Conservation (phyloP, 1,140 invertebrate species). For the Aplysia californica region DNA sequence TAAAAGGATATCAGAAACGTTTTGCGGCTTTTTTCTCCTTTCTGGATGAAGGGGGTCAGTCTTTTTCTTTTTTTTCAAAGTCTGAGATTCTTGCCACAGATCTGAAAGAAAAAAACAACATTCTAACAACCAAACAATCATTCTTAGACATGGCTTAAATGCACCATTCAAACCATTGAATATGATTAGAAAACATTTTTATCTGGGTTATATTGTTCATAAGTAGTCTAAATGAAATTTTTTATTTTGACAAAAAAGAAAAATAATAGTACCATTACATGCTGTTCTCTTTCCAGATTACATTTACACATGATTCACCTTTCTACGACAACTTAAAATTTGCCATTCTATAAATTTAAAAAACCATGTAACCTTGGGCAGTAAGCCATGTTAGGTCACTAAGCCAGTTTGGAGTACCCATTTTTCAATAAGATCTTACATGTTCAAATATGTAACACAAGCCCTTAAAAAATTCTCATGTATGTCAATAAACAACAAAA, state of each 20-base stretch:
- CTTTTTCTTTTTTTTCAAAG: constrained; percentile 66
- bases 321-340: too few relatives aligned
- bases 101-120: constrained; percentile 47
- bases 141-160: not conserved
- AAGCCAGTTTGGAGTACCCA: too few relatives aligned
- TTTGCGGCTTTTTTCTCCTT: constrained; percentile 81
- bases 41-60: constrained; percentile 68
- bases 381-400: too few relatives aligned
- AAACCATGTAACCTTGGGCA: too few relatives aligned
- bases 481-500: too few relatives aligned
- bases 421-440: too few relatives aligned
- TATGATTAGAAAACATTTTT: not conserved
- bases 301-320: too few relatives aligned
- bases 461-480: too few relatives aligned
- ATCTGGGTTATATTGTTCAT: not conserved
- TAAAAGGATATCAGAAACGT: constrained; percentile 80
- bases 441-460: too few relatives aligned
- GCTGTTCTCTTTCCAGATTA: not conserved
- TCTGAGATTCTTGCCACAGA: constrained; percentile 67
- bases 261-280: not conserved
- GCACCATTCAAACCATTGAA: not conserved
- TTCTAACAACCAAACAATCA: not conserved
- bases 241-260: not conserved
- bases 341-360: too few relatives aligned
- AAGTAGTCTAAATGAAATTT: not conserved